Base-by-base conservation (phyloP, 2,888 invertebrate genomes). In the Agapostemon virescens region DNA sequence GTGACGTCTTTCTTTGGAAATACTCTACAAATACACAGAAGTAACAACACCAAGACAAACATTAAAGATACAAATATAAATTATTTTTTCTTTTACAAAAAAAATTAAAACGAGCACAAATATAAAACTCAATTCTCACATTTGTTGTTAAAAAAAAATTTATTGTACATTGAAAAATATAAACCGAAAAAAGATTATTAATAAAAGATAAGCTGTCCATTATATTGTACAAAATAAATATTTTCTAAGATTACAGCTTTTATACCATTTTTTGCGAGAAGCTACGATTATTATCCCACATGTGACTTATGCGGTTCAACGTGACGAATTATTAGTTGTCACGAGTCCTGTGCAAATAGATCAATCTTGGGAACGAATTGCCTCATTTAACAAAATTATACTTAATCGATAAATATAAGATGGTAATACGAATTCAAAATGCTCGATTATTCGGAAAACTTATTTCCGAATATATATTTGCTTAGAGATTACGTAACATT, bases 1-100 rank as follows among this genome's bases (percentile, higher is more conserved):
- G 97, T 97, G 67, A 97, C 93, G 93, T 97, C 97, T 92, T 95
- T 93, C 84, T 94, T 95, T 20, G 96, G 96, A 88, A 96, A 95
- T 86, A 96, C 92, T 90, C 96, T 96, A 93, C 69, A 94, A 95
- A 76, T 63, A 74, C 42, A 71, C 20, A 52, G 26, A 45, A 42
- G 33, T 58, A 58, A 45, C 36, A 45, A 58, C 17, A 23, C 33
- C 26, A 66, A 42, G 45, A 67, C 15, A 52, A 26, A 55, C 23
- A 40, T 63, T 49, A 55, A 1, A 55, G 26, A n/a, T 15, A 36
- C 2, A 30, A 55, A 42, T 23, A 9, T 13, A 17, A 40, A 64
- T 33, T 26, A 63, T 13, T 20, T 13, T 20, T 45, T n/a, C 9
- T 11, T 61, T 13, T 11, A 11, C n/a, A 63, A 11, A 1, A 52